These are phyloP conservation scores for Phortica variegata DNA, from an alignment of 1,140 invertebrate species.

Conservation along the genomic window DNA sequence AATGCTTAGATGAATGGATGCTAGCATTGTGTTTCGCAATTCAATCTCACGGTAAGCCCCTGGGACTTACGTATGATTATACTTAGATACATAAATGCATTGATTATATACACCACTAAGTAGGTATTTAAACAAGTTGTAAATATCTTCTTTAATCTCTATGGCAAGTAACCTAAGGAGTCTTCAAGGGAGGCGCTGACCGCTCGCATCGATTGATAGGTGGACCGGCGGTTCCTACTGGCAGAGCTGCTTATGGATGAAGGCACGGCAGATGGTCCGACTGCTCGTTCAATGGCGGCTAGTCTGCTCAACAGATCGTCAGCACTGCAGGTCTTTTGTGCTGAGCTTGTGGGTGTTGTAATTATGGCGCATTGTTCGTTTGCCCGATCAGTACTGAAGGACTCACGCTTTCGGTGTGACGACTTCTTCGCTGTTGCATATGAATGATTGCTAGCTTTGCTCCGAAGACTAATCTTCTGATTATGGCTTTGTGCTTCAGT, in stretches of 20 bases:
- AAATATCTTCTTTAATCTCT: conserved; percentile 12
- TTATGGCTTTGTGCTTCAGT: conserved; percentile 6
- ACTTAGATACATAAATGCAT: conserved; percentile 10
- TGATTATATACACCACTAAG: too few relatives aligned
- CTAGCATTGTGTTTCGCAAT: too few relatives aligned
- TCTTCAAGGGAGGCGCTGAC: conserved; percentile 56
- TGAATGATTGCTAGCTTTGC: conserved; percentile 31
- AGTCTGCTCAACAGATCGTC: conserved; percentile 48
- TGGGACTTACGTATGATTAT: conserved; percentile 4
- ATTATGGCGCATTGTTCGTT: conserved; percentile 6
- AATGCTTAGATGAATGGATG: too few relatives aligned
- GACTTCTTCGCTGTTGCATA: conserved; percentile 29
- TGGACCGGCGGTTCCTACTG: conserved; percentile 37
- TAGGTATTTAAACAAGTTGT: conserved; percentile 13
- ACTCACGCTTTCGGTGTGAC: conserved; percentile 35
- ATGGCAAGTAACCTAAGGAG: conserved; percentile 58
- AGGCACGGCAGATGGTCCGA: conserved; percentile 2
- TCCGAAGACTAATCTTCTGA: conserved; percentile 5
- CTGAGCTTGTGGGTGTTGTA: conserved; percentile 17
- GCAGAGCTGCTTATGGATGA: conserved; percentile 34
- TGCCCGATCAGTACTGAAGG: conserved; percentile 35
- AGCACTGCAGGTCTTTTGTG: conserved; percentile 35
- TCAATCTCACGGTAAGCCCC: too few relatives aligned
- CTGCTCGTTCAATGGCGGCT: conserved; percentile 44
- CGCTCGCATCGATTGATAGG: conserved; percentile 51